These are phyloP conservation scores for Ochlodes sylvanus DNA, from an alignment of 2,888 invertebrate species.

Conservation along the genomic window DNA sequence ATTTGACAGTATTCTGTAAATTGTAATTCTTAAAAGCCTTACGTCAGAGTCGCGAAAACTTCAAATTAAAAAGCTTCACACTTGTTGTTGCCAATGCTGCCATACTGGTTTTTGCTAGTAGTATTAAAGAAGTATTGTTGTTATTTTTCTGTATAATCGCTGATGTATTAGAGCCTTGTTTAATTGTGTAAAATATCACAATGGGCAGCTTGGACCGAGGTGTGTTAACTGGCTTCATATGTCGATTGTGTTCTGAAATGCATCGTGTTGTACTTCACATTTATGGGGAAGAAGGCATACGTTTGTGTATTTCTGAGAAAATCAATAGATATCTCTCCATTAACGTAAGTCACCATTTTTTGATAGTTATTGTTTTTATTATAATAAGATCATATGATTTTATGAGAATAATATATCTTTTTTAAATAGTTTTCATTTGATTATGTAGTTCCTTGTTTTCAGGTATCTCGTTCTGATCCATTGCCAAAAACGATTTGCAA, in stretches of 20 bases:
- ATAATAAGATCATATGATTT: not conserved
- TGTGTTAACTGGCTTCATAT: constrained; percentile 92
- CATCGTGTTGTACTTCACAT: constrained; percentile 93
- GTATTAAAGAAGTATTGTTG: not conserved
- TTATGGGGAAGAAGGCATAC: constrained; percentile 91
- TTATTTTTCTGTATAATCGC: constrained; percentile 18
- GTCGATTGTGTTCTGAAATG: constrained; percentile 94
- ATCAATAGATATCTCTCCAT: constrained; percentile 92
- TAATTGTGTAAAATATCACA: constrained; percentile 44
- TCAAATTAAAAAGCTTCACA: not conserved
- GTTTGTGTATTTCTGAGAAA: constrained; percentile 90
- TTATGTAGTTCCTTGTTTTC: constrained; percentile 46
- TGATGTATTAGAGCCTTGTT: constrained; percentile 11
- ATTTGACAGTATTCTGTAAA: too few relatives aligned
- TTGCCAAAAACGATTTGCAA: constrained; percentile 89
- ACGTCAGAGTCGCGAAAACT: not conserved
- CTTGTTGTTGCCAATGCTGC: constrained; percentile 15
- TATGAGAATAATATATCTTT: too few relatives aligned
- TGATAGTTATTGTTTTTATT: constrained; percentile 10
- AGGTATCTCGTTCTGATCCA: constrained; percentile 87
- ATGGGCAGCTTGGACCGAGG: constrained; percentile 95
- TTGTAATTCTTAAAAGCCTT: constrained; percentile 3
- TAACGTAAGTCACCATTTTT: constrained; percentile 83
- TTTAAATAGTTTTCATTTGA: not conserved
- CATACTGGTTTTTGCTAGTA: constrained; percentile 14